Conservation (phyloP, 2,797 vertebrate genomes). For the Craterocephalus amniculus region DNA sequence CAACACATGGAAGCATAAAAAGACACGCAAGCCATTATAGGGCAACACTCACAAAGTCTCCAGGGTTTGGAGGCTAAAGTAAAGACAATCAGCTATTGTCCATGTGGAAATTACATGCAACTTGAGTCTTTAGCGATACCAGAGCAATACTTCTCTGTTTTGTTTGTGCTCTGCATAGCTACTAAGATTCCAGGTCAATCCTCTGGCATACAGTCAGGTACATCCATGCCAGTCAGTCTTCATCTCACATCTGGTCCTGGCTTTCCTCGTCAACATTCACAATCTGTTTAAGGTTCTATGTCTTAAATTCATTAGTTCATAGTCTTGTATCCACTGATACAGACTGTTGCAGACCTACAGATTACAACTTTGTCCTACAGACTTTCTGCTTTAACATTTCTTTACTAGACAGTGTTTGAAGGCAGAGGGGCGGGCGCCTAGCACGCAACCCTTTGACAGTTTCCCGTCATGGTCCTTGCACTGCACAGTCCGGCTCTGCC, state of each 20-base stretch:
- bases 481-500: slow-evolving; percentile 98
- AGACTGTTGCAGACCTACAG: slow-evolving; percentile 38
- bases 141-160: slow-evolving; percentile 8
- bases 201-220: slow-evolving; percentile 31
- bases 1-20: slow-evolving; percentile 54
- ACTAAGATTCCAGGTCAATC: slow-evolving; percentile 44
- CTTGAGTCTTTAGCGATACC: slow-evolving; percentile 40
- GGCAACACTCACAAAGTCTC: slow-evolving; percentile 49
- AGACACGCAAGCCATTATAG: slow-evolving; percentile 55
- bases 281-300: slow-evolving; percentile 32
- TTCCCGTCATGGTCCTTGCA: slow-evolving; percentile 92
- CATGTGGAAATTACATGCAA: slow-evolving; percentile 60
- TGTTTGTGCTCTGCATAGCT: slow-evolving; percentile 42
- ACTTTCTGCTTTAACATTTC: slow-evolving; percentile 86
- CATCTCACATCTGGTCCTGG: slow-evolving; percentile 26
- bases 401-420: slow-evolving; percentile 95
- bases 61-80: slow-evolving; percentile 24
- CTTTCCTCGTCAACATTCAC: slow-evolving; percentile 46
- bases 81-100: slow-evolving; percentile 60
- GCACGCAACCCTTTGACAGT: slow-evolving; percentile 89
- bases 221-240: slow-evolving; percentile 36
- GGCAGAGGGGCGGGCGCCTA: slow-evolving; percentile 89
- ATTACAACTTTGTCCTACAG: background rate
- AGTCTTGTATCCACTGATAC: slow-evolving; percentile 51
- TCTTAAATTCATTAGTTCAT: slow-evolving; percentile 30